Evolutionary conservation across 1,140 invertebrate species (phyloP).

Genomic region (Diploscapter pachys): DNA sequence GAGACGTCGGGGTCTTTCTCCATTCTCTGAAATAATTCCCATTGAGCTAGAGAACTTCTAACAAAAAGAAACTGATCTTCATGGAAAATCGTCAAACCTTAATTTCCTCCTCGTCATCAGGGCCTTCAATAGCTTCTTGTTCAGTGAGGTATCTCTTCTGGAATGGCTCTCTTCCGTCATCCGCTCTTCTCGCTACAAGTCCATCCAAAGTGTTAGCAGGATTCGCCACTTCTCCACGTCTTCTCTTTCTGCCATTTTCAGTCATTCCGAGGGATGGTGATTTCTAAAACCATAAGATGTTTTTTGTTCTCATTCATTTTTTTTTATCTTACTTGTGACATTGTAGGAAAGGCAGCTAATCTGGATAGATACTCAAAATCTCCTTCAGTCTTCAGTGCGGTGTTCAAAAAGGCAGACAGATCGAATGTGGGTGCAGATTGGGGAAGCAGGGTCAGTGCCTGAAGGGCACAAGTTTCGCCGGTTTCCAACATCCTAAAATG

Average conservation of each 20-base stretch:
- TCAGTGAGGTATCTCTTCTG: slow-evolving; percentile 52
- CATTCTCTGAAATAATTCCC: slow-evolving; percentile 41
- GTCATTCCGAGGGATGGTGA: no score
- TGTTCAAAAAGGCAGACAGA: not conserved
- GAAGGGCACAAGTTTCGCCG: no score
- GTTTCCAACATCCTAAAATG: no score
- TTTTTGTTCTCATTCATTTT: no score
- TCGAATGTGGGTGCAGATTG: not conserved
- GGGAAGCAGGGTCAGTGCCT: no score
- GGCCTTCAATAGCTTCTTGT: slow-evolving; percentile 55
- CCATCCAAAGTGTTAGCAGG: slow-evolving; percentile 55
- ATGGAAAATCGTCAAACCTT: slow-evolving; percentile 38
- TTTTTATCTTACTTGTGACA: not conserved
- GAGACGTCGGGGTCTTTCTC: slow-evolving; percentile 58
- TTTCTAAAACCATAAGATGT: no score
- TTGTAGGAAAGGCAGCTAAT: not conserved
- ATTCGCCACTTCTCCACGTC: slow-evolving; percentile 48
- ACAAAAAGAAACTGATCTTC: not conserved
- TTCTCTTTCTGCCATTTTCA: slow-evolving; percentile 9
- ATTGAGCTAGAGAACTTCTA: not conserved
- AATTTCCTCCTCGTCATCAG: slow-evolving; percentile 56
- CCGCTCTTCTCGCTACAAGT: slow-evolving; percentile 50
- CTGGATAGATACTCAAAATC: not conserved
- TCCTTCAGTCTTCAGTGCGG: not conserved
- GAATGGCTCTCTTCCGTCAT: slow-evolving; percentile 48